Evolutionary conservation across 2,797 vertebrate species (phyloP).

Genomic region (Darevskia mixta): DNA sequence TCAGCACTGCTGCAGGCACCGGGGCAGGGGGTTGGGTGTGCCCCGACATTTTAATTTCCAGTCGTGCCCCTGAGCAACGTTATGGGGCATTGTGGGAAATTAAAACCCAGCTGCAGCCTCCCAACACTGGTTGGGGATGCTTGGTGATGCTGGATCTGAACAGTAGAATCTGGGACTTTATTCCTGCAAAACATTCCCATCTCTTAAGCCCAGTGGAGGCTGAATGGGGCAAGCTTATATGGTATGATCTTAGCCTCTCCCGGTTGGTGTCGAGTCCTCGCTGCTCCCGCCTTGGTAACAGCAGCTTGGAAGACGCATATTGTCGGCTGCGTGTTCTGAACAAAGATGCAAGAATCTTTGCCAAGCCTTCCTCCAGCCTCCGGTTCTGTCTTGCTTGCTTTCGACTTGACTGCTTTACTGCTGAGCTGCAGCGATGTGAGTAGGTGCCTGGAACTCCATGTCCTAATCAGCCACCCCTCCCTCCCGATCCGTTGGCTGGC

Average conservation of each 20-base stretch:
- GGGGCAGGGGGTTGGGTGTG: too few relatives aligned
- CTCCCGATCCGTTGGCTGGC: background rate
- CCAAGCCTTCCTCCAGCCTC: background rate
- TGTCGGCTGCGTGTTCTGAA: background rate
- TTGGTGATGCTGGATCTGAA: too few relatives aligned
- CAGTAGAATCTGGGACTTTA: background rate
- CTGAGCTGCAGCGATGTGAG: background rate
- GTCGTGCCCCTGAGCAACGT: background rate
- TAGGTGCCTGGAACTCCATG: background rate
- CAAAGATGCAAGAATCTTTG: background rate
- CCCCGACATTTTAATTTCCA: background rate
- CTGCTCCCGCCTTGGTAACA: background rate
- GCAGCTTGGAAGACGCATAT: background rate
- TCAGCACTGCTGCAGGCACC: background rate
- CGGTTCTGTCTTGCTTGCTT: background rate
- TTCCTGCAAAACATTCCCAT: background rate
- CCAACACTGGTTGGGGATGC: background rate
- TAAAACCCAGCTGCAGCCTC: background rate
- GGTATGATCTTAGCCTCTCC: background rate
- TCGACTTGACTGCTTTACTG: background rate
- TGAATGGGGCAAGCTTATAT: background rate
- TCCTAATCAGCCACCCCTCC: background rate
- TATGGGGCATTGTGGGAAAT: background rate
- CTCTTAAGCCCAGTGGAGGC: background rate
- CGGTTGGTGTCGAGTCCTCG: too few relatives aligned